Percentiles rank a stretch among this genome's conserved stretches.
Conservation (phyloP, 2,888 invertebrate genomes). For the Lamproptera curius region DNA sequence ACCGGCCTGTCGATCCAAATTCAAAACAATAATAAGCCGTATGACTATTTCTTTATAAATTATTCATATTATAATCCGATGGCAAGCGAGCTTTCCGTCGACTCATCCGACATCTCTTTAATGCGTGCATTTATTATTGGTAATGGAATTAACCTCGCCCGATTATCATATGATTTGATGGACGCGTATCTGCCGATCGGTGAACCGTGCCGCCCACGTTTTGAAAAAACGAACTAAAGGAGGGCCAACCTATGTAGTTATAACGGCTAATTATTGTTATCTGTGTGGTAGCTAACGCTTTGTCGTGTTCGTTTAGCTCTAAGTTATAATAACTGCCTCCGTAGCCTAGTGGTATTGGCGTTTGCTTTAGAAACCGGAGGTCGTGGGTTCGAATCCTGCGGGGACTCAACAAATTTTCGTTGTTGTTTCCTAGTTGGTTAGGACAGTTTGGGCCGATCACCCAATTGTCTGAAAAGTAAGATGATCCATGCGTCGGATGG, state of each 20-base stretch:
- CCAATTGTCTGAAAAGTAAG: too few relatives aligned
- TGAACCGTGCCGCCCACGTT: slow-evolving; percentile 61
- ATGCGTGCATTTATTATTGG: slow-evolving; percentile 77
- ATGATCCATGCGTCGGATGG: too few relatives aligned
- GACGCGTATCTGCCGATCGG: slow-evolving; percentile 71
- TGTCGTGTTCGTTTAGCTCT: slow-evolving; percentile 60
- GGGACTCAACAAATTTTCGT: too few relatives aligned
- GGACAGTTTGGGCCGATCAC: too few relatives aligned
- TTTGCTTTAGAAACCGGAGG: too few relatives aligned
- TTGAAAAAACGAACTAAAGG: slow-evolving; percentile 46
- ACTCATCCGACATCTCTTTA: slow-evolving; percentile 75
- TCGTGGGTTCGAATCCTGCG: too few relatives aligned
- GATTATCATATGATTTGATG: slow-evolving; percentile 78
- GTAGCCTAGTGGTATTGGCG: too few relatives aligned
- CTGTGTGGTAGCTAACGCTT: slow-evolving; percentile 72
- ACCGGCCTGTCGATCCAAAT: slow-evolving; percentile 56
- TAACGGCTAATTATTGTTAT: slow-evolving; percentile 76
- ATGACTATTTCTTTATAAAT: slow-evolving; percentile 65
- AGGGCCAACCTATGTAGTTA: slow-evolving; percentile 56
- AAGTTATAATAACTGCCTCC: too few relatives aligned
- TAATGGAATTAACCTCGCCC: slow-evolving; percentile 76
- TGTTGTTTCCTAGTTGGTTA: too few relatives aligned
- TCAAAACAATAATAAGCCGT: slow-evolving; percentile 69
- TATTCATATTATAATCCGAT: slow-evolving; percentile 76
- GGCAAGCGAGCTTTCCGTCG: slow-evolving; percentile 59